Conservation (phyloP, 2,113 vertebrate genomes). For the Laticauda laticaudata region DNA sequence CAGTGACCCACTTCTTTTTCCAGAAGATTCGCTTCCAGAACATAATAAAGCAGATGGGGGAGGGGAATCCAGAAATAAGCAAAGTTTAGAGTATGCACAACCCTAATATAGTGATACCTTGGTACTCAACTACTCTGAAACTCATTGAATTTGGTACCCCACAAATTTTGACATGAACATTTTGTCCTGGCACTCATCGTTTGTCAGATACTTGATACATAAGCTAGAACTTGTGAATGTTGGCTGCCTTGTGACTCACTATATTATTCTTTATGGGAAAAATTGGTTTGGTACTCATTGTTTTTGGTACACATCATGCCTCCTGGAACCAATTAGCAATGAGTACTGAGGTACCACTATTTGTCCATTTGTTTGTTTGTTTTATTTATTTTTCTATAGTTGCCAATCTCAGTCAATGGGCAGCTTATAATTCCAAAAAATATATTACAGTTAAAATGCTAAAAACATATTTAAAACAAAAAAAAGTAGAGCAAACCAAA, state of each 20-base stretch:
- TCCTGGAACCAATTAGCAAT: background rate
- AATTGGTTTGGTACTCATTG: background rate
- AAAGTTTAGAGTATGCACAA: background rate
- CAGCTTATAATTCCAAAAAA: background rate
- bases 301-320: background rate
- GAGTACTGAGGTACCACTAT: background rate
- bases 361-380: too few species aligned
- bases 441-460: background rate
- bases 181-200: background rate
- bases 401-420: background rate
- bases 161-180: background rate
- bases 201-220: background rate
- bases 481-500: background rate
- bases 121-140: background rate
- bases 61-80: background rate
- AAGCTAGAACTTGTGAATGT: background rate
- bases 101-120: background rate
- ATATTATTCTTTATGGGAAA: background rate
- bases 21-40: background rate
- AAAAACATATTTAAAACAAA: background rate
- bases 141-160: background rate
- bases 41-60: background rate
- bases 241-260: background rate
- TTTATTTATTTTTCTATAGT: background rate
- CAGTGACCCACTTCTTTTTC: background rate